Base-by-base conservation (phyloP, 2,888 invertebrate species). In the Eupithecia inturbata region DNA sequence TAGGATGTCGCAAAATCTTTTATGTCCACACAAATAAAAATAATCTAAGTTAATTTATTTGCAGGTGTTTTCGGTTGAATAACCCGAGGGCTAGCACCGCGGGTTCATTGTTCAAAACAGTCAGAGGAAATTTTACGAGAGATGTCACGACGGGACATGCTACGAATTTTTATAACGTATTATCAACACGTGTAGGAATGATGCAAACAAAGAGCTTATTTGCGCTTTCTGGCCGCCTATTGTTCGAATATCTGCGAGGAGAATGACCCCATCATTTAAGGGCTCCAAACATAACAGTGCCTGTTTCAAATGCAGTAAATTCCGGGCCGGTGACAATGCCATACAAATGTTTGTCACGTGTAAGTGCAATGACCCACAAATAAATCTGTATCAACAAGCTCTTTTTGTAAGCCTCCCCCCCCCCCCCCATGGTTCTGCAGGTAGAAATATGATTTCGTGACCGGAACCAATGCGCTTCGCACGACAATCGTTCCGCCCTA, bases 141-240 rank as follows among this genome's bases (percentile, higher is more conserved):
- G 87, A 91, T 89, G 87, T 89, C 82, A 83, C 85, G 79, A 78
- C 79, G 80, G 81, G 80, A 90, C 93, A 89, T 83, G 92, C 73
- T 74, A 84, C 86, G 94, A 93, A 94, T 94, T 92, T 93, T 92
- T 91, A 94, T 92, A 86, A 81, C 86, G 80, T 85, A 90, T 92
- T 93, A 89, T 89, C 87, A 87, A 85, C 78, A 79, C 83, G 83
- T 80, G 83, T 82, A 81, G 81, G 80, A 87, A 81, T 84, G 81
- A 87, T 85, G 81, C 87, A 90, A 89, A 93, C 92, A 93, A 94
- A 93, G 91, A 89, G 85, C 86, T 88, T 90, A 89, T 86, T 87
- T 86, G 85, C 90, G 87, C 88, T 90, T 88, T 91, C 90, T 88
- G 89, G 79, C 82, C 82, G 87, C 87, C 75, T 89, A 93, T 94